phyloP scores from a whole-genome alignment of 2,797 vertebrate genomes.

The Xenopus petersii region DNA sequence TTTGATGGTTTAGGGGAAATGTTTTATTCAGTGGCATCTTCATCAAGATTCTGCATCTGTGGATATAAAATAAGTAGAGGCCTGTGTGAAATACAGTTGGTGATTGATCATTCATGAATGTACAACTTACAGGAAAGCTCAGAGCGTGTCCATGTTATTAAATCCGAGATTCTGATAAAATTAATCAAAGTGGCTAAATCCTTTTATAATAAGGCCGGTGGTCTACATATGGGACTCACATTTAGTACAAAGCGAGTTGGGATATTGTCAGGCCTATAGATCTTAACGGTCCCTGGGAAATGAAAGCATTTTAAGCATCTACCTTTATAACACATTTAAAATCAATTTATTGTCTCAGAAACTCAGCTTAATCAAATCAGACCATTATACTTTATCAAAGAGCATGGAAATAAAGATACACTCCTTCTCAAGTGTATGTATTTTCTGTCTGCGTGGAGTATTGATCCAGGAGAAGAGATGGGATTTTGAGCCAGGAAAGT shows the following conservation, averaged over 20 bases:
- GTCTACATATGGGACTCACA: slow-evolving; percentile 39
- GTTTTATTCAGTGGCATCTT: background rate
- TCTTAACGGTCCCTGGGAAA: slow-evolving; percentile 44
- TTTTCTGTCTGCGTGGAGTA: slow-evolving; percentile 48
- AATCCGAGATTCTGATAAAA: slow-evolving; percentile 24
- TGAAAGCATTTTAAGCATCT: slow-evolving; percentile 38
- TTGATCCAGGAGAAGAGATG: slow-evolving; percentile 43
- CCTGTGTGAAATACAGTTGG: background rate
- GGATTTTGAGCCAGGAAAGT: slow-evolving; percentile 38
- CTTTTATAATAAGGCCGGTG: slow-evolving; percentile 35
- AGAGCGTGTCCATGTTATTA: slow-evolving; percentile 17
- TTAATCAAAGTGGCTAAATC: slow-evolving; percentile 34
- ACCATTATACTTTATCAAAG: slow-evolving; percentile 48
- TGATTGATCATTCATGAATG: background rate
- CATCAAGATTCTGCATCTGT: background rate
- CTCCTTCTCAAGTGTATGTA: slow-evolving; percentile 48
- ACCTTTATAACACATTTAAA: slow-evolving; percentile 47
- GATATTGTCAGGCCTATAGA: slow-evolving; percentile 46
- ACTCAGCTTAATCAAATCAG: slow-evolving; percentile 45
- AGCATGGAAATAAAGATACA: slow-evolving; percentile 46
- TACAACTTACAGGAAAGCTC: background rate
- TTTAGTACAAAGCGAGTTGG: slow-evolving; percentile 40
- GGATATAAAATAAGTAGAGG: background rate
- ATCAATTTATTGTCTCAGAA: slow-evolving; percentile 46
- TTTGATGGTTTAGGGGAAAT: background rate